Evolutionary conservation across 2,888 invertebrate genomes (phyloP).

Genomic region (Polietes domitor): DNA sequence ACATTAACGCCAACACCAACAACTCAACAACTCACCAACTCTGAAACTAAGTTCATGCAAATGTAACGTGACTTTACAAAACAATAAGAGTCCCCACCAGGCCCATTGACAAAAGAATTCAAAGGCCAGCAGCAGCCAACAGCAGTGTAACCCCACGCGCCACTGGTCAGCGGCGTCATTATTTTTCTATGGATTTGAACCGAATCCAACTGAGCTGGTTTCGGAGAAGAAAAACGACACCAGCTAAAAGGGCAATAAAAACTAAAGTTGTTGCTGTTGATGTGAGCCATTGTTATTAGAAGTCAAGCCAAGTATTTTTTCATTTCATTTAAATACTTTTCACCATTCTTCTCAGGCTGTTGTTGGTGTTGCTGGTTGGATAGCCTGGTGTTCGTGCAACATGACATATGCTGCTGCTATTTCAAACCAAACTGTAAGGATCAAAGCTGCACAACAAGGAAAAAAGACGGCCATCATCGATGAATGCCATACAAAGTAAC

Average conservation of each 20-base stretch:
- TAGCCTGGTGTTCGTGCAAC: not conserved
- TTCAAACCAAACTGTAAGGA: not conserved
- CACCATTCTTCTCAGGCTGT: not conserved
- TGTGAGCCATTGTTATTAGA: not conserved
- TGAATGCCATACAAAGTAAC: conserved; percentile 12
- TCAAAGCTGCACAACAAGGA: not conserved
- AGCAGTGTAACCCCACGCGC: not conserved
- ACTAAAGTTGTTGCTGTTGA: not conserved
- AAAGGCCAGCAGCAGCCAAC: not conserved
- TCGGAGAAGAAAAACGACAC: not conserved
- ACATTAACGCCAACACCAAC: not conserved
- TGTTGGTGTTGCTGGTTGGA: not conserved
- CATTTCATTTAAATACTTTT: not conserved
- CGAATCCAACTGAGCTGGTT: not conserved
- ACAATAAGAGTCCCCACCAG: not conserved
- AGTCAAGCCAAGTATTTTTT: not conserved
- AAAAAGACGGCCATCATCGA: not conserved
- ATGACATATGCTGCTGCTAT: not conserved
- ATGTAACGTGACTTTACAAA: conserved; percentile 11
- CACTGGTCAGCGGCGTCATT: not conserved
- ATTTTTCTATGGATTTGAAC: not conserved
- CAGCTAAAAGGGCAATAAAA: not conserved
- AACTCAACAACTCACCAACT: too few species aligned
- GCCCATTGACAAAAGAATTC: not conserved
- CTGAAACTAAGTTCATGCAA: not conserved